A percentile compares a stretch with the other conserved stretches of the same genome.
phyloP scores from a whole-genome alignment of 2,888 invertebrate species.

The Andricus curvator region DNA sequence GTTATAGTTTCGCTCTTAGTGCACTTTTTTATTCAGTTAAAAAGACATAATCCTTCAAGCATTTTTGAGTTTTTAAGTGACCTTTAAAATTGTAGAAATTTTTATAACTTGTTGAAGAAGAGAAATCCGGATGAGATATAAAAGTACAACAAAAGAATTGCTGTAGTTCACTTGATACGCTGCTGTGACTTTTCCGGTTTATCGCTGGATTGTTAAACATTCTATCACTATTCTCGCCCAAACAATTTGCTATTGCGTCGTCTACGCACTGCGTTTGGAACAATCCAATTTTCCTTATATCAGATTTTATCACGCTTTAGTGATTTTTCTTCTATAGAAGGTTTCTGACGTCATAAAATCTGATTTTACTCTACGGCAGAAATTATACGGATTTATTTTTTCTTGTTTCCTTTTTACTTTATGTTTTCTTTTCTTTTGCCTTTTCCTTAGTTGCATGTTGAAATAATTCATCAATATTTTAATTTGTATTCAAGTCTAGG shows the following conservation, averaged over 20 bases:
- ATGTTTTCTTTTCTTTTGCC: too few species aligned
- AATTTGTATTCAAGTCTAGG: too few species aligned
- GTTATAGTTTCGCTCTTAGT: not conserved
- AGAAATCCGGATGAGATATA: conserved; percentile 28
- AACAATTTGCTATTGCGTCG: conserved; percentile 11
- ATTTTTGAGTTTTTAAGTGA: conserved; percentile 6
- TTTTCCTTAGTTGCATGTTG: too few species aligned
- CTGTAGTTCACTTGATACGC: conserved; percentile 26
- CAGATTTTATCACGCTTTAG: conserved; percentile 54
- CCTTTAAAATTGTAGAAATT: conserved; percentile 1
- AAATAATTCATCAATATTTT: too few species aligned
- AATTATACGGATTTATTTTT: not conserved
- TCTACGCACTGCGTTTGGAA: conserved; percentile 44
- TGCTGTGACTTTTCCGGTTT: conserved; percentile 24
- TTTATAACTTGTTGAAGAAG: conserved; percentile 18
- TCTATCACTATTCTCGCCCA: conserved; percentile 10
- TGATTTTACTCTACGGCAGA: not conserved
- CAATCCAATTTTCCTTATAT: conserved; percentile 58
- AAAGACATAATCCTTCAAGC: not conserved
- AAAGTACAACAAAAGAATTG: conserved; percentile 31
- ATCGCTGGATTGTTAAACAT: conserved; percentile 18
- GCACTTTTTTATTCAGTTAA: not conserved
- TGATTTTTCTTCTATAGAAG: not conserved
- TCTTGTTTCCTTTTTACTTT: too few species aligned
- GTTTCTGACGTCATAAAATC: not conserved